Conservation (phyloP, 2,113 vertebrate genomes). For the Donacobius atricapilla region DNA sequence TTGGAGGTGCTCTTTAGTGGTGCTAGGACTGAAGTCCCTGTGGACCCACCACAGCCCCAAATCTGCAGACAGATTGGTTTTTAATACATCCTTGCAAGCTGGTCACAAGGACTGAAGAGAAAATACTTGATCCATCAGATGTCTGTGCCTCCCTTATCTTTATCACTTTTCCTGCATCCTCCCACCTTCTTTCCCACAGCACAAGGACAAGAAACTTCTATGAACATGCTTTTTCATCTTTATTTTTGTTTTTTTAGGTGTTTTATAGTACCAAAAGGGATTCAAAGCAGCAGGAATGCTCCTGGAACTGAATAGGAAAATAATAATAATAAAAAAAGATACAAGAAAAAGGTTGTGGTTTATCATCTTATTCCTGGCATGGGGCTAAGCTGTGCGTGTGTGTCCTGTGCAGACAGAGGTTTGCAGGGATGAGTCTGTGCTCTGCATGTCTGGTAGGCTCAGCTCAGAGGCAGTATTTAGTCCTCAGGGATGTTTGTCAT, state of each 20-base stretch:
- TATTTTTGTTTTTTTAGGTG: not conserved
- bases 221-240: not conserved
- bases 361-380: not conserved
- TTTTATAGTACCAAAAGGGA: conserved; percentile 14
- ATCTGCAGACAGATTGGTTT: not conserved
- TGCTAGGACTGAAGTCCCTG: conserved; percentile 34
- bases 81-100: not conserved
- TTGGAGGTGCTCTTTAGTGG: conserved; percentile 47
- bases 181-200: not conserved
- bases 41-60: not conserved
- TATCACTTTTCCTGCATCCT: not conserved
- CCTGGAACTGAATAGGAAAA: conserved; percentile 23
- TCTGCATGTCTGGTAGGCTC: conserved; percentile 16
- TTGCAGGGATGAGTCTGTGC: not conserved
- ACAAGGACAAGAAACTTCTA: not conserved
- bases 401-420: not conserved
- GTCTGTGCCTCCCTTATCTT: not conserved
- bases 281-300: conserved; percentile 6
- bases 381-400: not conserved
- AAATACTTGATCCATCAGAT: conserved; percentile 7
- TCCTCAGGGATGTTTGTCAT: conserved; percentile 37
- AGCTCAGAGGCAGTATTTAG: conserved; percentile 44
- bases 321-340: not conserved
- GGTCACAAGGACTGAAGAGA: not conserved
- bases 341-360: not conserved